Evolutionary conservation across 1,140 invertebrate genomes (phyloP).

Genomic region (Pogonomyrmex californicus): DNA sequence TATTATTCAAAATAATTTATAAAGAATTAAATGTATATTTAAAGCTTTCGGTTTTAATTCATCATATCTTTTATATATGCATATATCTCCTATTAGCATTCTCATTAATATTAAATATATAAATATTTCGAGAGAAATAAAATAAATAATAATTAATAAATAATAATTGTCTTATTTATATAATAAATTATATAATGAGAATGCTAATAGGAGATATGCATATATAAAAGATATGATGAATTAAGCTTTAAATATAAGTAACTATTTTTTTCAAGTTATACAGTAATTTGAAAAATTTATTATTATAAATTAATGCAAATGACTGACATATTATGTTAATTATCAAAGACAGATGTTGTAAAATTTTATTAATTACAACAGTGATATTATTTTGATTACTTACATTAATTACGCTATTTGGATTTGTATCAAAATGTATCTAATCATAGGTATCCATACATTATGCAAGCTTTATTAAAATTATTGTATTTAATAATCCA

Average conservation of each 20-base stretch:
- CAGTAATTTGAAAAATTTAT: not conserved
- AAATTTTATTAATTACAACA: not conserved
- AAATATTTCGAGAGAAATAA: not conserved
- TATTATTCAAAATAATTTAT: slow-evolving; percentile 28
- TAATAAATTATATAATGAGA: not conserved
- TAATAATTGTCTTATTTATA: not conserved
- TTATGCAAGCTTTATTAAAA: slow-evolving; percentile 10
- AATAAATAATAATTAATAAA: not conserved
- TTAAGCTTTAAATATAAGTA: slow-evolving; percentile 8
- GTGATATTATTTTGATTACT: not conserved
- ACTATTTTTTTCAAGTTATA: not conserved
- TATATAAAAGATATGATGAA: not conserved
- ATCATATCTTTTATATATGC: not conserved
- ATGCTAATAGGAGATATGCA: not conserved
- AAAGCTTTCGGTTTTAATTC: slow-evolving; percentile 16
- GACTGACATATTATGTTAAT: not conserved
- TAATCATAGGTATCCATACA: not conserved
- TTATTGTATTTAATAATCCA: not conserved
- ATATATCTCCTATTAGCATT: not conserved
- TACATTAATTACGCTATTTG: not conserved
- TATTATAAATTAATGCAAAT: slow-evolving; percentile 14
- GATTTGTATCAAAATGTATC: not conserved
- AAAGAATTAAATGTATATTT: not conserved
- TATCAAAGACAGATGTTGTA: slow-evolving; percentile 21
- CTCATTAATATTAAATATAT: not conserved